Evolutionary conservation across 1,140 invertebrate genomes (phyloP), one percentile per base, ranked within the genome.

Genomic region (Anagrus nilaparvatae): DNA sequence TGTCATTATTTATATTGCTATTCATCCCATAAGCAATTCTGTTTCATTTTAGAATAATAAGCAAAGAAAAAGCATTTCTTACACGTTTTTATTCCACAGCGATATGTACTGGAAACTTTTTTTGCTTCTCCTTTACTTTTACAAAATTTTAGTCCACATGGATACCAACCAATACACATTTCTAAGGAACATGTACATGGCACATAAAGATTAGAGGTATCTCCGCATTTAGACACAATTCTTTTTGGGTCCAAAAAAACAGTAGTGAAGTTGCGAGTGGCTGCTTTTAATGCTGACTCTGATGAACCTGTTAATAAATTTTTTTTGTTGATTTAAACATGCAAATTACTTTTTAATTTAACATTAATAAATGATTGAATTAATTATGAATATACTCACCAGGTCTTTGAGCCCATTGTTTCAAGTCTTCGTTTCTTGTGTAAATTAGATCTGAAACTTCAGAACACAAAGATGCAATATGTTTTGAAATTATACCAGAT

Each of bases 21-120:
- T 80, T 84, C 81, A 65, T 91, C 86, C 86, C 83, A 89, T 44
- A 90, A 69, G 69, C 92, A 95, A 51, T 79, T 75, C 51, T 85
- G 79, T 61, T 90, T 87, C 57, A 84, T 79, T 40, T 76, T 71
- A 30, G 87, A 85, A 58, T 81, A 84, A 68, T 87, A 92, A 39
- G 81, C 77, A 65, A 90, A 95, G 48, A 82, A 77, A 58, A 84
- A 79, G 67, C 88, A 93, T 61, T 87, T 83, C 56, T 81, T 80
- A 63, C 92, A 97, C 5, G 91, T 95, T 67, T 92, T 90, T 56
- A 97, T 97, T 37, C 92, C 92, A 66, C 92, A 97, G 12, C 90
- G 73, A 65, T 93, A 93, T 46, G 77, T 81, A 47, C 63, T 66
- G 0, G 61, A 57, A 19, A 60, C 49, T 40, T 79, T 74, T 56